phyloP scores from a whole-genome alignment of 2,797 vertebrate genomes.

The Scomberomorus guttatus region DNA sequence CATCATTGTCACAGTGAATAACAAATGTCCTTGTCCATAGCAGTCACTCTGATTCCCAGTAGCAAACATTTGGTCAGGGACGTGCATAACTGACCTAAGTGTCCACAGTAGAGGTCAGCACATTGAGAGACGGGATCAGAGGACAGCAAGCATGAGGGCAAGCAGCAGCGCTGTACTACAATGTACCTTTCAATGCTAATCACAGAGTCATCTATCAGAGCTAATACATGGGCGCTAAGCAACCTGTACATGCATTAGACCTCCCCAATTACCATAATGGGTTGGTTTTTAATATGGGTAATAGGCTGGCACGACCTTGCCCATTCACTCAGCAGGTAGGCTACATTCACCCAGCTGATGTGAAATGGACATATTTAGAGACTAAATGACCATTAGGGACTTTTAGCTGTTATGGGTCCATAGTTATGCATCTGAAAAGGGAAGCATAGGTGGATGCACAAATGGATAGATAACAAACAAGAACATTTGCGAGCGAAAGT shows the following conservation, averaged over 20 bases:
- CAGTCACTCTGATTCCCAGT: constrained; percentile 49
- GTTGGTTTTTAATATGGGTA: constrained; percentile 88
- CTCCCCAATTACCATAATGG: constrained; percentile 89
- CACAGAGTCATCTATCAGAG: constrained; percentile 87
- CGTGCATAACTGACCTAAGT: constrained; percentile 56
- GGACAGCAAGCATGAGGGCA: constrained; percentile 56
- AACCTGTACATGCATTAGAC: constrained; percentile 88
- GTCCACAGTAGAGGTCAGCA: constrained; percentile 71
- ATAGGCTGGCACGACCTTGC: constrained; percentile 90
- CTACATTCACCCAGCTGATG: constrained; percentile 71
- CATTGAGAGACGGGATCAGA: constrained; percentile 66
- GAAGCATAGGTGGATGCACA: constrained; percentile 46
- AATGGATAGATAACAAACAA: constrained; percentile 59
- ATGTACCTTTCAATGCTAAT: constrained; percentile 83
- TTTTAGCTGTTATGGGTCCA: constrained; percentile 73
- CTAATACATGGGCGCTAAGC: constrained; percentile 86
- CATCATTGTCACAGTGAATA: constrained; percentile 40
- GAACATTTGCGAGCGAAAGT: constrained; percentile 62
- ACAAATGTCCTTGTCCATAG: constrained; percentile 50
- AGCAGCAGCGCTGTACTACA: constrained; percentile 62
- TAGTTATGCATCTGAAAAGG: constrained; percentile 65
- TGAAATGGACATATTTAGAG: constrained; percentile 84
- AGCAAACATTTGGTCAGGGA: constrained; percentile 68
- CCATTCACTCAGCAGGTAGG: constrained; percentile 83
- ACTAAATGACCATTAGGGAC: constrained; percentile 82